Conservation (phyloP, 2,888 invertebrate species). For the Meganola albula region DNA sequence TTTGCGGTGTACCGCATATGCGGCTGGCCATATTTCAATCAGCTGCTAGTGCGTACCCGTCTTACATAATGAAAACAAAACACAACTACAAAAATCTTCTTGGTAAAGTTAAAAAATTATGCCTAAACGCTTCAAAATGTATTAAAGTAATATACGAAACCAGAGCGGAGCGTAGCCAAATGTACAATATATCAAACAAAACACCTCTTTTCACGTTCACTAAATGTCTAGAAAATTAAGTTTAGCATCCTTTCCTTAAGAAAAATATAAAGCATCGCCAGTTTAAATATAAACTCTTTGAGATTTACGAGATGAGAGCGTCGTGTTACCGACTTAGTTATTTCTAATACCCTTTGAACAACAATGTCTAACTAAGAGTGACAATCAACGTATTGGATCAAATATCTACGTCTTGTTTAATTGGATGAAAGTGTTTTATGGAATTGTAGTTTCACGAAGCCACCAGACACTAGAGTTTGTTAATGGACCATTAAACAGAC, state of each 20-base stretch:
- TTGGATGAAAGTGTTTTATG: conserved; percentile 66
- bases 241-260: conserved; percentile 39
- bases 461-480: conserved; percentile 56
- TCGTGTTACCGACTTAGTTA: conserved; percentile 18
- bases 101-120: too few relatives aligned
- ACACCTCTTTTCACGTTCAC: conserved; percentile 37
- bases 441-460: conserved; percentile 54
- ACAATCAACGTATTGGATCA: conserved; percentile 39
- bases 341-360: conserved; percentile 21
- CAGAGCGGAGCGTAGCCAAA: conserved; percentile 37
- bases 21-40: too few relatives aligned
- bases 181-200: conserved; percentile 44
- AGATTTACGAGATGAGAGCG: conserved; percentile 34
- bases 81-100: too few relatives aligned
- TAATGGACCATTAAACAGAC: conserved; percentile 69
- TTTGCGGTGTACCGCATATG: too few relatives aligned
- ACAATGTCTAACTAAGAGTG: conserved; percentile 35
- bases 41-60: too few relatives aligned
- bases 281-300: conserved; percentile 31
- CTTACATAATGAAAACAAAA: too few relatives aligned
- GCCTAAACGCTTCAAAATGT: conserved; percentile 22
- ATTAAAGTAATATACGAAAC: conserved; percentile 21
- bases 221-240: conserved; percentile 45
- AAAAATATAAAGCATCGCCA: conserved; percentile 35
- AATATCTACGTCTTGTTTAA: conserved; percentile 53